These are phyloP conservation scores for Amblyteles armatorius DNA, from an alignment of 2,888 invertebrate species.

Conservation along the genomic window DNA sequence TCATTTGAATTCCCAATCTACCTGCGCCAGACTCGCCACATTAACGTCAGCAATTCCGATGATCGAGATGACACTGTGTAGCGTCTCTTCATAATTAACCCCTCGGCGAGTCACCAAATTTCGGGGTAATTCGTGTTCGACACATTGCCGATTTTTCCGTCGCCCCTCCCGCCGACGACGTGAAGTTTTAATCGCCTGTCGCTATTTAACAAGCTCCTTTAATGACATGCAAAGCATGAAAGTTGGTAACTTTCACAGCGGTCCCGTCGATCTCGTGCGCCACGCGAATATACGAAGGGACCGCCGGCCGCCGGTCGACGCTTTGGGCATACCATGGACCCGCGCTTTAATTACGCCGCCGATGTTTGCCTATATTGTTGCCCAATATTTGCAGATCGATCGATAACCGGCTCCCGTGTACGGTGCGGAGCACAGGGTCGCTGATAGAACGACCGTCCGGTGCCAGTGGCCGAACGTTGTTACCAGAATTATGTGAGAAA, in stretches of 20 bases:
- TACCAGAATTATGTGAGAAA: slow-evolving; percentile 65
- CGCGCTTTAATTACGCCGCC: slow-evolving; percentile 74
- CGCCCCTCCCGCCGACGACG: not conserved
- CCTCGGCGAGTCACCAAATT: not conserved
- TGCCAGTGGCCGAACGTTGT: slow-evolving; percentile 52
- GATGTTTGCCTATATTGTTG: slow-evolving; percentile 75
- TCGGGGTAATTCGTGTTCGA: not conserved
- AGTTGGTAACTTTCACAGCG: slow-evolving; percentile 7
- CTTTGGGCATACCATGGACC: slow-evolving; percentile 41
- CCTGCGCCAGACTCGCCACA: too few species aligned
- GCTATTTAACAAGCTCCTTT: slow-evolving; percentile 1
- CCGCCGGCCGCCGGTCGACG: not conserved
- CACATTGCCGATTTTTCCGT: not conserved
- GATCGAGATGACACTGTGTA: too few species aligned
- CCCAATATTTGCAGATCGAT: slow-evolving; percentile 77
- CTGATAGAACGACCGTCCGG: slow-evolving; percentile 44
- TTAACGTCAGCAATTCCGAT: too few species aligned
- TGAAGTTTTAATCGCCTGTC: slow-evolving; percentile 4
- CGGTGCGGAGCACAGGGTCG: slow-evolving; percentile 11
- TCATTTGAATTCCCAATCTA: too few species aligned
- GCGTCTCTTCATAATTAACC: too few species aligned
- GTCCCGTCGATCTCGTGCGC: slow-evolving; percentile 9
- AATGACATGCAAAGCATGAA: not conserved
- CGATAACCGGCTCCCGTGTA: slow-evolving; percentile 69
- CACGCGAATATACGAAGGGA: slow-evolving; percentile 14